A percentile compares a stretch with the other conserved stretches of the same genome.
phyloP scores from a whole-genome alignment of 2,888 invertebrate genomes.

The Tachina fera region DNA sequence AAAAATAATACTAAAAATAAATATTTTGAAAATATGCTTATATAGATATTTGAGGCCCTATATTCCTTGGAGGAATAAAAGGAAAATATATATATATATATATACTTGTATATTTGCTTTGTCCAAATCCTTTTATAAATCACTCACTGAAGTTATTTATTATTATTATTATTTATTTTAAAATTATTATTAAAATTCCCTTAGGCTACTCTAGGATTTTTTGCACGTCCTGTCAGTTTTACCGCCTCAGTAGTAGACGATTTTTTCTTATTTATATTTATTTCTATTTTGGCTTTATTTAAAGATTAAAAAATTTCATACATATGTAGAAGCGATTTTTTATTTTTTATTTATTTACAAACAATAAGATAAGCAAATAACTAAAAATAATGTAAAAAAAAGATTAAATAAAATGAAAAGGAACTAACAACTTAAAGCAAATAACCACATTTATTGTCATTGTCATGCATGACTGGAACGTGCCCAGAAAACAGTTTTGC shows the following conservation, averaged over 20 bases:
- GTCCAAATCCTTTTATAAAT: neutral
- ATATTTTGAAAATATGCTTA: too few relatives aligned
- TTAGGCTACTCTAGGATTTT: neutral
- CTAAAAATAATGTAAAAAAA: neutral
- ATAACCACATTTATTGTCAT: constrained; percentile 65
- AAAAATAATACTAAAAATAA: too few relatives aligned
- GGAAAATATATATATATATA: too few relatives aligned
- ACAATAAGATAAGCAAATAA: constrained; percentile 3
- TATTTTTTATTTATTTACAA: constrained; percentile 15
- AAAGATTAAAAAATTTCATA: neutral
- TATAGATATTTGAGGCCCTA: too few relatives aligned
- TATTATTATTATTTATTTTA: constrained; percentile 3
- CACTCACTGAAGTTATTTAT: neutral
- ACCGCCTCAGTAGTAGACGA: neutral
- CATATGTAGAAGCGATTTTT: too few relatives aligned
- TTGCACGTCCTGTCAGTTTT: too few relatives aligned
- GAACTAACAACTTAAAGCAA: constrained; percentile 47
- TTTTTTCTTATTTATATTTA: neutral
- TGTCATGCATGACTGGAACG: constrained; percentile 72
- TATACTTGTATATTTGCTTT: neutral
- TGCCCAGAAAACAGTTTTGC: constrained; percentile 67
- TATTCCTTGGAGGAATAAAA: too few relatives aligned
- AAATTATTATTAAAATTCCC: neutral
- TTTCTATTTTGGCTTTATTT: neutral
- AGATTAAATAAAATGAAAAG: constrained; percentile 2